phyloP scores from a whole-genome alignment of 35 echinoderm and acorn worm species.

The Heliocidaris tuberculata region DNA sequence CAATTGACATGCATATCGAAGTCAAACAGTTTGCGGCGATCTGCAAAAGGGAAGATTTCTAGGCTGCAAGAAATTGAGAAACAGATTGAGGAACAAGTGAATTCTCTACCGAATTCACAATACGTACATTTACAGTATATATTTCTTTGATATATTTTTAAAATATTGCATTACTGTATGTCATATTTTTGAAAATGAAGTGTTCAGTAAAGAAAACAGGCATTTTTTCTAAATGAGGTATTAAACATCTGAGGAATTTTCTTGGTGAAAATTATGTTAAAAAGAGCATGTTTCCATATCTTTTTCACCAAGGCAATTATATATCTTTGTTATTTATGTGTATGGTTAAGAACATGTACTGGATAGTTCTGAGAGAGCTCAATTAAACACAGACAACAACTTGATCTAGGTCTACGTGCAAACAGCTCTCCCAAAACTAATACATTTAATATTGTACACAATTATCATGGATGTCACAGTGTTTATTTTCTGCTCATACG shows the following conservation, averaged over 20 bases:
- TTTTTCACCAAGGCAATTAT: neutral
- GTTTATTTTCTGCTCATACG: neutral
- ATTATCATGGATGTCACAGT: neutral
- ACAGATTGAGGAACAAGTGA: constrained; percentile 53
- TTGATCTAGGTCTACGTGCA: no score
- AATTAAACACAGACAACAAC: no score
- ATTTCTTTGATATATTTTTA: neutral
- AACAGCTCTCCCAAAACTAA: neutral
- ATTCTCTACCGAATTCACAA: constrained; percentile 58
- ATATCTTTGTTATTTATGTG: neutral
- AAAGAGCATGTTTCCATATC: neutral
- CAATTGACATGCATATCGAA: constrained; percentile 64
- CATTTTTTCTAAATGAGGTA: neutral
- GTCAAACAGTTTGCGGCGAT: constrained; percentile 69
- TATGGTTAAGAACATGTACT: no score
- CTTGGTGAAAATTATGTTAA: neutral
- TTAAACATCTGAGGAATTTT: neutral
- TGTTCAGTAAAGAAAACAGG: neutral
- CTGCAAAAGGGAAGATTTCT: constrained; percentile 46
- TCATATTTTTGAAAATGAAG: neutral
- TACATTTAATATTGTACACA: neutral
- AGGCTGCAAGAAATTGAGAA: constrained; percentile 30
- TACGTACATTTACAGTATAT: neutral
- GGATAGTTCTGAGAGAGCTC: no score
- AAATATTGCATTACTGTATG: neutral